Conservation (phyloP, 1,140 invertebrate species). For the Myzus persicae region DNA sequence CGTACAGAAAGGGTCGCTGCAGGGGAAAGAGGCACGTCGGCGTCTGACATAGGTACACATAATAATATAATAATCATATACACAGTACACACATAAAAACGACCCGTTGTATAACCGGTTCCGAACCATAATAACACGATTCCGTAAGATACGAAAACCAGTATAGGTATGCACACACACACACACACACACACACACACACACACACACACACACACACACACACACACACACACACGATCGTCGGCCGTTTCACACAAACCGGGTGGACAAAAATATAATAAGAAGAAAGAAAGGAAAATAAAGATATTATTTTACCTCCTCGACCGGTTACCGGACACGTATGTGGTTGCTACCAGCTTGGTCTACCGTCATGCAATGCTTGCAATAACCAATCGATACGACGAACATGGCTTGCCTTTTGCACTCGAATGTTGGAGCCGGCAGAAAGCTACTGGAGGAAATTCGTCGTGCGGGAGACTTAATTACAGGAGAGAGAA, state of each 20-base stretch:
- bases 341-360: not conserved
- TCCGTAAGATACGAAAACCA: slow-evolving; percentile 28
- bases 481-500: not conserved
- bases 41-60: not conserved
- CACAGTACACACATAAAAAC: not conserved
- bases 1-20: not conserved
- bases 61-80: not conserved
- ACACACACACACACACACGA: too few relatives aligned
- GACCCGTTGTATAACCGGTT: slow-evolving; percentile 18
- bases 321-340: not conserved
- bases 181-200: too few relatives aligned
- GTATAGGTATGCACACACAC: not conserved
- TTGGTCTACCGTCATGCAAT: not conserved
- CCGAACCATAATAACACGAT: not conserved
- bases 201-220: not conserved
- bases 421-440: not conserved
- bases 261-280: not conserved
- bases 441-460: not conserved
- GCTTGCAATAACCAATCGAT: not conserved
- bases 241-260: not conserved
- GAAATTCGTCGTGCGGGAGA: not conserved
- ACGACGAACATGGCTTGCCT: not conserved
- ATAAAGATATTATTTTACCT: not conserved
- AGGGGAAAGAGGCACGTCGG: not conserved
- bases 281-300: not conserved